Percentiles rank a stretch among this genome's conserved stretches.
These are phyloP conservation scores for Orussus abietinus DNA, from an alignment of 1,140 invertebrate genomes.

Conservation along the genomic window DNA sequence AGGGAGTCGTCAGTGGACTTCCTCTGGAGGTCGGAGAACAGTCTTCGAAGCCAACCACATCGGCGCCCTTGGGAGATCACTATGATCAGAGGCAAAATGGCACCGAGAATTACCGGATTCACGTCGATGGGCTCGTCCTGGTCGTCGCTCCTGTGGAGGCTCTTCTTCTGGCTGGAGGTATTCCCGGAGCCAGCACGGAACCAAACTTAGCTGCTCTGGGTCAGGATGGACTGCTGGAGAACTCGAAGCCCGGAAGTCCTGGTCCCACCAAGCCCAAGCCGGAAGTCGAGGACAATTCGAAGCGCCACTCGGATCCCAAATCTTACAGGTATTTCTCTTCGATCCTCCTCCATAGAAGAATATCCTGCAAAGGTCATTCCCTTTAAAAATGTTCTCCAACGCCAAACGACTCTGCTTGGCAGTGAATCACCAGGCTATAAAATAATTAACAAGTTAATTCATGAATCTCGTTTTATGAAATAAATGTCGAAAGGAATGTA, in stretches of 20 bases:
- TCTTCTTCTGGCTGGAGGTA: slow-evolving; percentile 37
- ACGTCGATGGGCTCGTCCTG: slow-evolving; percentile 63
- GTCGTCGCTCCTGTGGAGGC: slow-evolving; percentile 62
- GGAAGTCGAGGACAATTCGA: background rate
- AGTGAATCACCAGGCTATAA: no score
- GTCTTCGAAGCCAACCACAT: background rate
- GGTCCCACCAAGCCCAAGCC: slow-evolving; percentile 2
- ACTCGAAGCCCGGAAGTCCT: slow-evolving; percentile 13
- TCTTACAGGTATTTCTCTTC: no score
- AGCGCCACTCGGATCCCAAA: no score
- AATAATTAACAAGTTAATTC: no score
- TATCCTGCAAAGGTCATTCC: no score
- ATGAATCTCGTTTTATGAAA: no score
- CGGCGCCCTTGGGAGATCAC: slow-evolving; percentile 28
- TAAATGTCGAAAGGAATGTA: no score
- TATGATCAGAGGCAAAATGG: slow-evolving; percentile 71
- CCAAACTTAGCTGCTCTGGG: slow-evolving; percentile 17
- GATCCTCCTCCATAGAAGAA: no score
- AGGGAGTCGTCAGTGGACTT: background rate
- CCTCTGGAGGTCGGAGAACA: background rate
- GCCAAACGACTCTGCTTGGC: no score
- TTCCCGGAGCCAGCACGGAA: slow-evolving; percentile 12
- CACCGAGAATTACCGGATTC: slow-evolving; percentile 63
- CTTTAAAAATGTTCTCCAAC: no score
- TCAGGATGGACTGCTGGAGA: background rate